Evolutionary conservation across 1,140 invertebrate species (phyloP), one percentile per base, ranked within the genome.

Genomic region (Pogonognathellus flavescens): DNA sequence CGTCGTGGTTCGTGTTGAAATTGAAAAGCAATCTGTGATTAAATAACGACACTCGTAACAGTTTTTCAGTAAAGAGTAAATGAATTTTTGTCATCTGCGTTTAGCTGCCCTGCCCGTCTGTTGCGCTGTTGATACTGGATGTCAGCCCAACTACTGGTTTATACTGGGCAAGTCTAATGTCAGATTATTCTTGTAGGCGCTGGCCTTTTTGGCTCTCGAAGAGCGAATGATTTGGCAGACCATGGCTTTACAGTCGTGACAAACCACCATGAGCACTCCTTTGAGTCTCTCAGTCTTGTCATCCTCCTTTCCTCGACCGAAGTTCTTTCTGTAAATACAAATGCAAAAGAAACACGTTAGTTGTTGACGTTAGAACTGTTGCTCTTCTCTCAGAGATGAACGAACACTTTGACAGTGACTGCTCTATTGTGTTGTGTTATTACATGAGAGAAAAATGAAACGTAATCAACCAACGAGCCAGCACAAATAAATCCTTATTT

Each of bases 181-280:
- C 87, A 96, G 93, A 91, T 94, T 95, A 87, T 94, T 93, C 86
- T 96, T 93, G 85, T 95, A 41, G 25, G 72, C 94, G 90, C 95
- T 94, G 91, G 95, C 95, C 85, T 95, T 93, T 80, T 94, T 95
- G 57, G 94, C 94, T 89, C 95, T 93, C 10, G 95, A 95, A 16
- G 95, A 95, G 91, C 95, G 95, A 89, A 98, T 97, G 89, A 98
- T 97, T 91, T 98, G 96, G 86, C 96, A 66, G 52, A 98, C 95
- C 95, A 98, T 96, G 10, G 95, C 94, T 90, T 97, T 97, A 91
- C 97, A 99, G 92, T 98, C 97, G 89, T 96, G 94, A 90, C 97
- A 99, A 20, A 98, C 96, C 52, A 95, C 93, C 93, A 97, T 96
- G 88, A 95, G 93, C 55, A 96, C 93, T 70, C 95, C 95, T 87